These are phyloP conservation scores for Irena cyanogastra DNA, from an alignment of 2,113 vertebrate genomes.

Conservation along the genomic window DNA sequence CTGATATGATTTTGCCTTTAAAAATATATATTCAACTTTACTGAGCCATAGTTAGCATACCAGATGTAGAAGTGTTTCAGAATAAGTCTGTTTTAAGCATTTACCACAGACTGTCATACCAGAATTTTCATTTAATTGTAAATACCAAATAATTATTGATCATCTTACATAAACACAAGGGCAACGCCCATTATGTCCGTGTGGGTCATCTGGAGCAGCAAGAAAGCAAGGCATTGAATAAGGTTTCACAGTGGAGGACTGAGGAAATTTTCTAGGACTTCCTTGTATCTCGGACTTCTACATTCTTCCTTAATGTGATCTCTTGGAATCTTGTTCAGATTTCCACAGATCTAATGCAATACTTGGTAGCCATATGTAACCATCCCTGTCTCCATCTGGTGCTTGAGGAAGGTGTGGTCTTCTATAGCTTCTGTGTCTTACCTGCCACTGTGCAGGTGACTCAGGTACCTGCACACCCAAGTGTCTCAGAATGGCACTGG, in stretches of 20 bases:
- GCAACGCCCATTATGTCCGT: background rate
- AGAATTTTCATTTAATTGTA: slow-evolving; percentile 7
- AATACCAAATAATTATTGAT: background rate
- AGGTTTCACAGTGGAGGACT: background rate
- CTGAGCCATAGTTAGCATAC: slow-evolving; percentile 32
- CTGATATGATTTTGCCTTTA: slow-evolving; percentile 37
- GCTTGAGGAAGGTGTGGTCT: background rate
- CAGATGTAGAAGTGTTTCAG: slow-evolving; percentile 39
- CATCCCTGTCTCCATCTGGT: background rate
- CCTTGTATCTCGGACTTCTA: background rate
- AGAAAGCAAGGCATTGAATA: background rate
- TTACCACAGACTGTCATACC: background rate
- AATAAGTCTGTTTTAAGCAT: slow-evolving; percentile 14
- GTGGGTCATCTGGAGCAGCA: background rate
- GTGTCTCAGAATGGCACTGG: background rate
- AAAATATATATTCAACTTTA: slow-evolving; percentile 23
- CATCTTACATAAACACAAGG: background rate
- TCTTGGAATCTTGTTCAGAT: background rate
- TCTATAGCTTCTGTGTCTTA: background rate
- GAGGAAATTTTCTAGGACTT: background rate
- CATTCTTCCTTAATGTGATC: background rate
- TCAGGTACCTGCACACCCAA: background rate
- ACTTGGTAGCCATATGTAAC: background rate
- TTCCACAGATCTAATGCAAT: background rate
- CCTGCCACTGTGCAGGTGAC: background rate